Evolutionary conservation across 2,113 vertebrate genomes (phyloP).

Genomic region (Paramormyrops kingsleyae): DNA sequence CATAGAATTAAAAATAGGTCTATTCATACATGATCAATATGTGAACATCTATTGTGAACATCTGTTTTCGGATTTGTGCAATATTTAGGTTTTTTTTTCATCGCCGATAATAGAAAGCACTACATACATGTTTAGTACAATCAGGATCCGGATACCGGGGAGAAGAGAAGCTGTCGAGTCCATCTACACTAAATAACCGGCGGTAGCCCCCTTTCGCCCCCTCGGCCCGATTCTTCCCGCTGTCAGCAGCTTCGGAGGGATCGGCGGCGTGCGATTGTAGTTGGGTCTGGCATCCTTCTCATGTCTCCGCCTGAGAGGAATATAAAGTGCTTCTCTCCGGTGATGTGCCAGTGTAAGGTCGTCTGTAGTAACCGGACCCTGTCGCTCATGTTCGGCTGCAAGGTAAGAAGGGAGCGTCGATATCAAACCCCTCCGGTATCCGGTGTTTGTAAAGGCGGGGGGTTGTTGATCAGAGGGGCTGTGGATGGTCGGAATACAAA

Average conservation of each 20-base stretch:
- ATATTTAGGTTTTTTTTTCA: neutral
- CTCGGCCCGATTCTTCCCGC: conserved; percentile 12
- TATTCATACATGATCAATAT: neutral
- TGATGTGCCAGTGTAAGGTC: conserved; percentile 77
- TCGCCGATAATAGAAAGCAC: neutral
- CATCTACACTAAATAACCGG: neutral
- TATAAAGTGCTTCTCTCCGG: conserved; percentile 70
- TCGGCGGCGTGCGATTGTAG: conserved; percentile 36
- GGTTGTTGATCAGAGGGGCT: neutral
- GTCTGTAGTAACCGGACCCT: conserved; percentile 75
- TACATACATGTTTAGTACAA: neutral
- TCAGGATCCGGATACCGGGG: neutral
- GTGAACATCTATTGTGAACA: neutral
- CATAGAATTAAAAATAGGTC: neutral
- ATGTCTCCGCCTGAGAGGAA: conserved; percentile 68
- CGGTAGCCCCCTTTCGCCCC: conserved; percentile 10
- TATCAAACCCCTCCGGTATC: neutral
- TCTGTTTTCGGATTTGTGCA: neutral
- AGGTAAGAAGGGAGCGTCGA: conserved; percentile 49
- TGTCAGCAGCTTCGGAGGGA: conserved; percentile 27
- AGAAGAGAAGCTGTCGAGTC: neutral
- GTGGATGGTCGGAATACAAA: neutral
- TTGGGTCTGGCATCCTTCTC: conserved; percentile 44
- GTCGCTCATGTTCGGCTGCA: conserved; percentile 77
- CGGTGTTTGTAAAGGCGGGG: neutral